phyloP scores from a whole-genome alignment of 2,113 vertebrate species.

The Taxidea taxus region DNA sequence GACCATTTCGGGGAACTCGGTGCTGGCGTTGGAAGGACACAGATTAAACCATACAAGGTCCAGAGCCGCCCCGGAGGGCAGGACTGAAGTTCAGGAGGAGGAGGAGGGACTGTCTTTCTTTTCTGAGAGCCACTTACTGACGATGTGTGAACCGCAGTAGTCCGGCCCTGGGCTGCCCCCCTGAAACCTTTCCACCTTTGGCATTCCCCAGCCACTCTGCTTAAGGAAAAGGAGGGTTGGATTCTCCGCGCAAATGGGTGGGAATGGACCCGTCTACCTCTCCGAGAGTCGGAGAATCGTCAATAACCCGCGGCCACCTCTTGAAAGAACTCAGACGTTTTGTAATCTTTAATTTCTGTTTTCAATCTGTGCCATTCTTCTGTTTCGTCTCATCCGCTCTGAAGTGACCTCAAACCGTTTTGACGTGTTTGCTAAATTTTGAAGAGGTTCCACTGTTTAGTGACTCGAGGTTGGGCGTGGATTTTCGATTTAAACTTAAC shows the following conservation, averaged over 20 bases:
- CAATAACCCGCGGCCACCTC: not conserved
- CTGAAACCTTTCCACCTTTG: not conserved
- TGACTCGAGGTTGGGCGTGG: not conserved
- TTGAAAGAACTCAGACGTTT: not conserved
- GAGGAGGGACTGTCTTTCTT: not conserved
- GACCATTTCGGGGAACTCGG: not conserved
- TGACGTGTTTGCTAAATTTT: not conserved
- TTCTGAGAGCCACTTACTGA: not conserved
- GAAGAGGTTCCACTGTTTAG: not conserved
- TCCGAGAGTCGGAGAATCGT: not conserved
- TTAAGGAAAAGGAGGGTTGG: not conserved
- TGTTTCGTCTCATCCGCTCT: not conserved
- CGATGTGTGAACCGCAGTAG: not conserved
- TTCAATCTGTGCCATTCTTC: not conserved
- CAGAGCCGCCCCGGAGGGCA: not conserved
- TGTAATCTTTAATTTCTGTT: not conserved
- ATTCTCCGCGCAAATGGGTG: not conserved
- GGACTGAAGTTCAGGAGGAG: conserved; percentile 35
- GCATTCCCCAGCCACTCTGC: not conserved
- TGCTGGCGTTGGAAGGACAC: not conserved
- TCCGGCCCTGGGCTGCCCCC: not conserved
- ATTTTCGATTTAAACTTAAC: not conserved
- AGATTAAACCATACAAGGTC: not conserved
- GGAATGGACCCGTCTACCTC: not conserved
- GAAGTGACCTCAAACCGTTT: not conserved